Base-by-base conservation (phyloP, 1,140 invertebrate species). In the Brachionus angularis region DNA sequence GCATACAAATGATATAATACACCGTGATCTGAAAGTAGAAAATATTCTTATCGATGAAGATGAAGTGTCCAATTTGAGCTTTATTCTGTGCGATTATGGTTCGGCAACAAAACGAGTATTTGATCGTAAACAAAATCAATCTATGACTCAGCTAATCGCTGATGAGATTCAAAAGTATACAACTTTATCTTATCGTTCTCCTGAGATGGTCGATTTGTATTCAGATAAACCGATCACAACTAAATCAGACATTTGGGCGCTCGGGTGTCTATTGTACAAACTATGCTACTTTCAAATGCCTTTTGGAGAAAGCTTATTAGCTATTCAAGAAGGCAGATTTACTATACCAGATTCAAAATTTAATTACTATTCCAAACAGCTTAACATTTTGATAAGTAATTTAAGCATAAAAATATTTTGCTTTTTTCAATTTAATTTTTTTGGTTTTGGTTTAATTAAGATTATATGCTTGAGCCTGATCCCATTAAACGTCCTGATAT, bases 151-250 rank as follows among this genome's bases (percentile, higher is more conserved):
- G 72, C 85, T 89, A 77, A 83, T 98, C 12, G 96, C 98, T 84
- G 96, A 99, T 85, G 90, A 91, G 84, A 84, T 87, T 75, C 78
- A 80, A 29, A 83, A 82, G 74, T 95, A 96, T 78, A 96, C 93
- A 3, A 96, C 93, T 1, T 81, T 96, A 16, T 89, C 90, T 49
- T 96, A 96, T 80, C 86, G 93, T 76, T 86, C 91, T 16, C 93
- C 93, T 21, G 93, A 96, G 84, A 96, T 96, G 93, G 87, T 96
- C 29, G 92, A 96, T 82, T 85, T 96, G 74, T 96, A 95, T 80
- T 86, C 84, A 74, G 89, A 88, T 23, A 89, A 89, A 82, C 81
- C 87, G 21, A 93, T 96, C 70, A 91, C 91, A n/a, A 91, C 88
- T 5, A 93, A 93, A 83, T 85, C 89, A 46, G 91, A 94, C 84